Evolutionary conservation across 2,888 invertebrate species (phyloP), one percentile per base, ranked within the genome.

Genomic region (Isoperla grammatica): DNA sequence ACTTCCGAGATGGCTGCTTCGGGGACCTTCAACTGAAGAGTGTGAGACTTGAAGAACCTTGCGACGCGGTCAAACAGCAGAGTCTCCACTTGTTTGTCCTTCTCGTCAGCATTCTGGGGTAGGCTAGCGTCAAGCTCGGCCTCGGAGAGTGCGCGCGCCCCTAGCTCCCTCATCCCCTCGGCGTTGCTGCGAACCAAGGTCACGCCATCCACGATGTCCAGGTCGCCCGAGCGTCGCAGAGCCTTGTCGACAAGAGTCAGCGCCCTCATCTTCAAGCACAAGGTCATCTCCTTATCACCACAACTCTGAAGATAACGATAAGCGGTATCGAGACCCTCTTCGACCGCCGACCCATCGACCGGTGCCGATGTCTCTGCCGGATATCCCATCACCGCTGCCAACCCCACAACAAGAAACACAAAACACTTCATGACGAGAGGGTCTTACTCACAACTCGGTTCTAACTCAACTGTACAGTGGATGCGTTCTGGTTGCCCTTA

Each of bases 11-110:
- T 83, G 45, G 86, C 82, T 55, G 82, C 81, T 63, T 83, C 83
- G 68, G 90, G 90, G 68, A 91, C 80, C 74, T 89, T 89, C 69
- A 91, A 83, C 71, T 91, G 90, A 45, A 91, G 77, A 15, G 88
- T 86, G 69, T 90, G 90, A 55, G 86, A 85, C 69, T 87, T 85
- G 65, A 90, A 81, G 73, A 90, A 85, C 67, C 84, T 82, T 64
- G 87, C 83, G 9, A 90, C 80, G 65, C 86, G 84, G 70, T 91
- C 89, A 64, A 88, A 75, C 57, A 91, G 77, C 63, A 88, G 80
- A 12, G 85, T 85, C 65, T 85, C 81, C 15, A 82, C 80, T 69
- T 90, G 88, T n/a, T 81, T 79, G 12, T 90, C 88, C 55, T 89
- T 75, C 58, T 82, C 76, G 64, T 86, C 82, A 20, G 84, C 79